Evolutionary conservation across 1,140 invertebrate genomes (phyloP), one percentile per base, ranked within the genome.

Genomic region (Rhopalosiphum padi): DNA sequence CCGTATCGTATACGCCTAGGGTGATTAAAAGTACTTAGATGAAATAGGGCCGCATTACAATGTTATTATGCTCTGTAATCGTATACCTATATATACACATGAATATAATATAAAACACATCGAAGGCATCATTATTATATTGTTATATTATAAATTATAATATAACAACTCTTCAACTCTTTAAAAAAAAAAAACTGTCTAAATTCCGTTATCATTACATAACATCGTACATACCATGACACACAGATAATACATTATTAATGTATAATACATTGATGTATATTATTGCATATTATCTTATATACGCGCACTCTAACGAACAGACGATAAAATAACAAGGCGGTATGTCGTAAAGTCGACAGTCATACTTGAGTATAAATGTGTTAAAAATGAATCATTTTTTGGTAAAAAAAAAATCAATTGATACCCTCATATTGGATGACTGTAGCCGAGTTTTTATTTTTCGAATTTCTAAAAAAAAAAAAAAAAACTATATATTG

Each of bases 11-110:
- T 1, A 83, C 18, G 21, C 35, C n/a, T 83, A 22, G 35, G 77
- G 77, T 83, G 77, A 83, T 37, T 83, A 83, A 35, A 83, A 83
- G 77, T 83, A 37, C 35, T 83, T 83, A 83, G 77, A 83, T 83
- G n/a, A 83, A 83, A 83, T 83, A 83, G 35, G 35, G 22, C 18
- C 48, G 48, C 35, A 83, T 83, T 37, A 83, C 35, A 83, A 23
- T 83, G 37, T 77, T 51, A 21, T n/a, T 77, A 18, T 77, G 11
- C 15, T 77, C 15, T n/a, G 60, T 77, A 68, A 30, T 30, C 30
- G 60, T 77, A n/a, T 68, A 25, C 8, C 55, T 60, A 60, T 60
- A 60, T 30, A 68, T 7, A 7, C 6, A 1, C 23, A 60, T 30
- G 55, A 25, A 60, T n/a, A 55, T 25, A 15, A 15, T 30, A 4